phyloP scores from a whole-genome alignment of 2,888 invertebrate genomes.

The Zele albiditarsus region DNA sequence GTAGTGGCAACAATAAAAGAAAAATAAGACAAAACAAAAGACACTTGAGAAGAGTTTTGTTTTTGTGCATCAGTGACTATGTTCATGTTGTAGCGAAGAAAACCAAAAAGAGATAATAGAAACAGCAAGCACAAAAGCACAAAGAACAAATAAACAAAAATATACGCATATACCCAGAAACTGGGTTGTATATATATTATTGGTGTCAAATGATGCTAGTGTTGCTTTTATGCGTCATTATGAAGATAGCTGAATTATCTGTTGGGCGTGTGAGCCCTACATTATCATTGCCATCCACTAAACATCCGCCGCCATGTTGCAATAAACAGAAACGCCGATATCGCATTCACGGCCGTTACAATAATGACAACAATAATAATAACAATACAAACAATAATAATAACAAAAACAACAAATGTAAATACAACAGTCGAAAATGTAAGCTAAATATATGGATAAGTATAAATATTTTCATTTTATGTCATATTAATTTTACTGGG shows the following conservation, averaged over 20 bases:
- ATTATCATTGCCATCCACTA: conserved; percentile 55
- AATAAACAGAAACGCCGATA: conserved; percentile 60
- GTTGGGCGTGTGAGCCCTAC: conserved; percentile 63
- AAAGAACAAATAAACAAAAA: conserved; percentile 30
- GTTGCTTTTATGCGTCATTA: conserved; percentile 76
- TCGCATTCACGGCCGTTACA: conserved; percentile 55
- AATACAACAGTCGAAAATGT: conserved; percentile 62
- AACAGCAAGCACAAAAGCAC: conserved; percentile 11
- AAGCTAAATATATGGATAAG: conserved; percentile 53
- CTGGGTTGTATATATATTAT: conserved; percentile 44
- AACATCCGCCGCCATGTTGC: conserved; percentile 60
- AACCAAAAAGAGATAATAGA: too few species aligned
- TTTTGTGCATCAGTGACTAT: too few species aligned
- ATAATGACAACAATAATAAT: conserved; percentile 57
- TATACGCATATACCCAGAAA: conserved; percentile 40
- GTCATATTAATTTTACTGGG: background rate
- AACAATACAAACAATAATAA: conserved; percentile 21
- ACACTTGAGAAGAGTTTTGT: background rate
- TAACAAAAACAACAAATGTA: conserved; percentile 50
- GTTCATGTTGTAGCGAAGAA: too few species aligned
- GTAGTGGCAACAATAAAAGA: background rate
- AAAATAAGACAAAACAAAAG: background rate
- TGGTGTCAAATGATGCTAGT: conserved; percentile 75
- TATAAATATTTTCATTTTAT: background rate
- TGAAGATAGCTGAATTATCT: conserved; percentile 78